A percentile compares a stretch with the other conserved stretches of the same genome.
These are phyloP conservation scores for Chorisops tibialis DNA, from an alignment of 2,888 invertebrate genomes.

Conservation along the genomic window DNA sequence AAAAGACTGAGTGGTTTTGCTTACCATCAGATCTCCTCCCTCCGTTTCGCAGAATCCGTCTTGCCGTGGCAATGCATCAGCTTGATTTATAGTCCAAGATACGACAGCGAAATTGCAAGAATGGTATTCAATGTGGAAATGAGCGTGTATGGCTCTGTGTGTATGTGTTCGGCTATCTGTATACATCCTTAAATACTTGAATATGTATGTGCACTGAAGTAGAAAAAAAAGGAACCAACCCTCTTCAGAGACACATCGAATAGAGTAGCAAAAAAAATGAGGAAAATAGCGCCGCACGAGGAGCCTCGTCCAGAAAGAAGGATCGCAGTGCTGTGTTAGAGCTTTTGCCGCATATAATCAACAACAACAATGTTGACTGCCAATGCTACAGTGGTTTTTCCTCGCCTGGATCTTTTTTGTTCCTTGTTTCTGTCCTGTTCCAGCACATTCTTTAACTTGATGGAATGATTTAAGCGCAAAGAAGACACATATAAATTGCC, in stretches of 20 bases:
- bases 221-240: conserved; percentile 24
- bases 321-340: conserved; percentile 26
- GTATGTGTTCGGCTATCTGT: conserved; percentile 18
- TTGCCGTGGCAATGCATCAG: conserved; percentile 38
- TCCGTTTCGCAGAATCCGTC: conserved; percentile 37
- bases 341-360: conserved; percentile 31
- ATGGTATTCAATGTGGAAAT: conserved; percentile 31
- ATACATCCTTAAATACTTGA: conserved; percentile 7
- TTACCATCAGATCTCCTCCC: conserved; percentile 2
- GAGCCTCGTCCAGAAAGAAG: conserved; percentile 17
- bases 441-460: conserved; percentile 34
- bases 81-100: conserved; percentile 37
- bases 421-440: conserved; percentile 30
- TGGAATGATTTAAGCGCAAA: conserved; percentile 36
- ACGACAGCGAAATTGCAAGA: conserved; percentile 38
- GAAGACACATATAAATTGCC: conserved; percentile 35
- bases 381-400: conserved; percentile 23
- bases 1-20: no score
- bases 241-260: conserved; percentile 23
- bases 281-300: conserved; percentile 27
- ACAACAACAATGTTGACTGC: conserved; percentile 23
- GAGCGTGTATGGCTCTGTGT: no score
- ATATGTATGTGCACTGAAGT: neutral
- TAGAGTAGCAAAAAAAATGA: conserved; percentile 3
- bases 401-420: conserved; percentile 23